phyloP scores from a whole-genome alignment of 2,888 invertebrate species.

The Antheraea yamamai region DNA sequence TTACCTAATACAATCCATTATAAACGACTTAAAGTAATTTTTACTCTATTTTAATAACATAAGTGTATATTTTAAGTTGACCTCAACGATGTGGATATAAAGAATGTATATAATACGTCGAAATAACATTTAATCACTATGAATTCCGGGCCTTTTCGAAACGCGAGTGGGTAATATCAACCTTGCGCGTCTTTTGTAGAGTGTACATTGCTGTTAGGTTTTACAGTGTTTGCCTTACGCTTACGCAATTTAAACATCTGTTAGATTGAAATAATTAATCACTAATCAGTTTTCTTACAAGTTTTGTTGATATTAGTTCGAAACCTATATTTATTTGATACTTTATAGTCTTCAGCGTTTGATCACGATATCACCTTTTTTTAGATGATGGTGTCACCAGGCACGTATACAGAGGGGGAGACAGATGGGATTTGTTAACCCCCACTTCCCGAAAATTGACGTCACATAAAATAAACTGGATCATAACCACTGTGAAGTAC shows the following conservation, averaged over 20 bases:
- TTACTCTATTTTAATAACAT: not conserved
- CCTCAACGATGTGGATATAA: not conserved
- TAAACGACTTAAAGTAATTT: too few species aligned
- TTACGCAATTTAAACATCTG: slow-evolving; percentile 1
- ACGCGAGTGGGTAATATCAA: not conserved
- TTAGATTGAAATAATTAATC: not conserved
- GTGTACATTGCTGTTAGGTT: not conserved
- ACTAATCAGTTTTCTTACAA: not conserved
- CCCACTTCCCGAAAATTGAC: too few species aligned
- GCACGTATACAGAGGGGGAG: too few species aligned
- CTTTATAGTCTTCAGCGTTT: not conserved
- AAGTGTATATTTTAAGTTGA: not conserved
- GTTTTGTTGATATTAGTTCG: not conserved
- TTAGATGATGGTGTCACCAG: not conserved
- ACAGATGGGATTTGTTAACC: too few species aligned
- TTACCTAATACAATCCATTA: too few species aligned
- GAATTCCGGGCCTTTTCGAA: not conserved
- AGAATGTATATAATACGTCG: not conserved
- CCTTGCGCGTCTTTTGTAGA: not conserved
- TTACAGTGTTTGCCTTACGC: not conserved
- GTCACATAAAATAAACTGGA: too few species aligned
- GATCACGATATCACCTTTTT: not conserved
- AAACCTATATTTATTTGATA: not conserved
- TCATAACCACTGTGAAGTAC: too few species aligned
- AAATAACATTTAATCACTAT: not conserved